Evolutionary conservation across 2,797 vertebrate genomes (phyloP).

Genomic region (Siniperca obscura): DNA sequence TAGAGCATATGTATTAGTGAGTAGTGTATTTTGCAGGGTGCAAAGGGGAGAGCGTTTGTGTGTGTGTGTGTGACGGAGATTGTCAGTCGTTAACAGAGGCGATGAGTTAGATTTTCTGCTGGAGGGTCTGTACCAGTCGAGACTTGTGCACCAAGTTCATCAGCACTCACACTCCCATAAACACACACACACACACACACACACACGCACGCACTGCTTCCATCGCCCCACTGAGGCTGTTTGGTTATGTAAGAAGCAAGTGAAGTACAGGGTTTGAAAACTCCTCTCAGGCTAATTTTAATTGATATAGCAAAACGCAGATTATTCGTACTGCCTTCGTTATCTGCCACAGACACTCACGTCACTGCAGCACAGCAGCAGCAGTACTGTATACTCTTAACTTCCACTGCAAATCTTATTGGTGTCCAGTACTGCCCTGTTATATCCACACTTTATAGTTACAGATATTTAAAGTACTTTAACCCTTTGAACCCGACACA

Average conservation of each 20-base stretch:
- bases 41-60: not conserved
- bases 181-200: not conserved
- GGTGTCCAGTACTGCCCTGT: slow-evolving; percentile 12
- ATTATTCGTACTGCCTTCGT: slow-evolving; percentile 59
- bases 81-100: slow-evolving; percentile 30
- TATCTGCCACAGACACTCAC: slow-evolving; percentile 44
- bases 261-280: slow-evolving; percentile 60
- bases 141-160: slow-evolving; percentile 35
- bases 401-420: not conserved
- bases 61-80: not conserved
- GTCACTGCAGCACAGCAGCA: slow-evolving; percentile 26
- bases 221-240: slow-evolving; percentile 43
- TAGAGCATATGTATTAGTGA: slow-evolving; percentile 42
- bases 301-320: slow-evolving; percentile 72
- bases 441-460: not conserved
- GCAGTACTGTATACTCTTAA: not conserved
- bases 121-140: slow-evolving; percentile 50
- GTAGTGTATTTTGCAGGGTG: slow-evolving; percentile 6
- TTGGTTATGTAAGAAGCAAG: slow-evolving; percentile 72
- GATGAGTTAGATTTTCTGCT: slow-evolving; percentile 50
- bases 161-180: not conserved
- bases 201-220: slow-evolving; percentile 5
- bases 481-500: not conserved
- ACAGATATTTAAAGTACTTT: not conserved
- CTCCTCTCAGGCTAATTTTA: slow-evolving; percentile 71